Percentiles rank a stretch among this genome's conserved stretches.
Evolutionary conservation across 2,888 invertebrate species (phyloP).

Genomic region (Noctua comes): DNA sequence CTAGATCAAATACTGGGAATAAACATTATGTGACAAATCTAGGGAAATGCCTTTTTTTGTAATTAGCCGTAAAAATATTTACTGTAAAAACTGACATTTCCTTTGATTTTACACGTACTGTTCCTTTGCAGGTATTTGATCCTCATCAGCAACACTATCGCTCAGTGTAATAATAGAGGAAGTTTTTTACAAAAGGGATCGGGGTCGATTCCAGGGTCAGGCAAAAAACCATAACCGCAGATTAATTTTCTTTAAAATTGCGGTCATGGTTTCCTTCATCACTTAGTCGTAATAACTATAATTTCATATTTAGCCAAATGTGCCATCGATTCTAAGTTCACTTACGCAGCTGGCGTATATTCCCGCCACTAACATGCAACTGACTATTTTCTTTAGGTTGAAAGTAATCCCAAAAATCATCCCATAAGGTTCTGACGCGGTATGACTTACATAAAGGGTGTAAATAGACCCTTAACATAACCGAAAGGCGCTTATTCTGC

Average conservation of each 20-base stretch:
- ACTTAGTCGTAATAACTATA: too few species aligned
- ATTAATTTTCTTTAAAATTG: neutral
- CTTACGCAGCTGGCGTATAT: neutral
- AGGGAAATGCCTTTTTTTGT: neutral
- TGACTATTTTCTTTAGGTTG: neutral
- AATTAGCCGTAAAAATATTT: neutral
- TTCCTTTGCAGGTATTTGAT: neutral
- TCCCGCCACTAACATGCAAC: neutral
- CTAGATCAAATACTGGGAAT: neutral
- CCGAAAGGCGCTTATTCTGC: too few species aligned
- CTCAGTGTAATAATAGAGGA: too few species aligned
- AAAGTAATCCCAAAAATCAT: neutral
- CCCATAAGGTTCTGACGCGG: neutral
- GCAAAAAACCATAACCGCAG: neutral
- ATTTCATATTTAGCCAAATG: too few species aligned
- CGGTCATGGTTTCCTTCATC: too few species aligned
- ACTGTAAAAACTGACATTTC: neutral
- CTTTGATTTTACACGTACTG: neutral
- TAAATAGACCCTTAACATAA: too few species aligned
- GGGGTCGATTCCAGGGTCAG: neutral
- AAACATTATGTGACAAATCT: neutral
- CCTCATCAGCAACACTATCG: neutral
- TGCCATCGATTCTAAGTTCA: too few species aligned
- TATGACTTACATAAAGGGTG: neutral
- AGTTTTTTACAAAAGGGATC: too few species aligned